A percentile compares a stretch with the other conserved stretches of the same genome.
phyloP scores from a whole-genome alignment of 2,888 invertebrate genomes.

The Nomada goodeniana region DNA sequence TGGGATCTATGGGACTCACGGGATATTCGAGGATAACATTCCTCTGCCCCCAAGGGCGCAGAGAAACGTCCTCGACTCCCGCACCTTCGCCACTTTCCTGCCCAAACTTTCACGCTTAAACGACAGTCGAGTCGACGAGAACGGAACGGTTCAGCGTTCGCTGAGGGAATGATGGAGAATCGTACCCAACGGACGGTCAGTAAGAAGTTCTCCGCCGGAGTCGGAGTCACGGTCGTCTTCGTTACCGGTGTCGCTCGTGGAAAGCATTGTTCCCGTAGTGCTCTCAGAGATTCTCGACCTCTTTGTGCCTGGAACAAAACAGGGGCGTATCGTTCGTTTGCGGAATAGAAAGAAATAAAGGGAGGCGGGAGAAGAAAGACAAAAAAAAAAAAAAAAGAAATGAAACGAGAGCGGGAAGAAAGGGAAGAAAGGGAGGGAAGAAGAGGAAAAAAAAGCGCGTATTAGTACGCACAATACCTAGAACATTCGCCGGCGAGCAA shows the following conservation, averaged over 20 bases:
- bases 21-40: no score
- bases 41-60: no score
- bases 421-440: conserved; percentile 23
- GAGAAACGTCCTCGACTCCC: no score
- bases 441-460: conserved; percentile 39
- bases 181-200: conserved; percentile 72
- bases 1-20: no score
- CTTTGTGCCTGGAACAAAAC: conserved; percentile 74
- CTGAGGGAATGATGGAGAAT: background rate
- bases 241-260: conserved; percentile 84
- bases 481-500: conserved; percentile 50
- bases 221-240: conserved; percentile 85
- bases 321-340: conserved; percentile 55
- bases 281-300: conserved; percentile 77
- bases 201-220: conserved; percentile 77
- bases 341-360: conserved; percentile 31
- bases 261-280: conserved; percentile 84
- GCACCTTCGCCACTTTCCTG: no score
- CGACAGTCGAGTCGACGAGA: background rate
- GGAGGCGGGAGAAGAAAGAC: conserved; percentile 16
- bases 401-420: no score
- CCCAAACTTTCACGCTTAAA: no score
- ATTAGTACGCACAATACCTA: conserved; percentile 57
- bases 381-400: conserved; percentile 23
- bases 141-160: background rate